Base-by-base conservation (phyloP, 2,113 vertebrate species). In the Circaetus cinerascens region DNA sequence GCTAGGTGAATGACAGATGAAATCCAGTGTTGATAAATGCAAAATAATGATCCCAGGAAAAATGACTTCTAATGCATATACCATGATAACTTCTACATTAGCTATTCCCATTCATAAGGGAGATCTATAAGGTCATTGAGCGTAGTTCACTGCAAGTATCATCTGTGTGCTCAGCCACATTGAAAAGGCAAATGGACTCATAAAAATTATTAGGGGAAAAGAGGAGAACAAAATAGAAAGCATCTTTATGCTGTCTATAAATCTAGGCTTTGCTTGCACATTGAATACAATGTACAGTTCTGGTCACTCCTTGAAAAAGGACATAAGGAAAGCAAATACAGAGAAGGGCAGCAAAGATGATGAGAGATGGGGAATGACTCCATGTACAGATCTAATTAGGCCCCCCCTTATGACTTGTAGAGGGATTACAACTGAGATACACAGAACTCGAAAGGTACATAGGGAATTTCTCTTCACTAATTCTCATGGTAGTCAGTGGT, bases 371-470 rank as follows among this genome's bases (percentile, higher is more conserved):
- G 63, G 29, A 80, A 46, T 64, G 34, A 26, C 13, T 64, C 25
- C 27, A 13, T 22, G 11, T 38, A 16, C 26, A n/a, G 40, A 7
- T 15, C 45, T 77, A 62, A n/a, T 23, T 7, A 34, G 73, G 38
- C 21, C 15, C 11, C 21, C 3, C 14, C 19, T 45, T 51, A 46
- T 30, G 56, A 36, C 7, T 36, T 19, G 6, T 1, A 40, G n/a
- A 21, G 27, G n/a, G 29, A 79, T 3, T 22, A 12, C 50, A 55
- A 4, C 17, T 43, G 66, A 14, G 15, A 27, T 22, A 63, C 2
- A 2, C 5, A 9, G 21, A 13, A n/a, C 2, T 4, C 17, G 67
- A 23, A 27, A 38, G 36, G 16, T 7, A 41, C 7, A 1, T 0
- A 11, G n/a, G 26, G 30, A 63, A 40, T 26, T 50, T 72, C 9